Evolutionary conservation across 2,888 invertebrate species (phyloP).

Genomic region (Drosophila melanocephala): DNA sequence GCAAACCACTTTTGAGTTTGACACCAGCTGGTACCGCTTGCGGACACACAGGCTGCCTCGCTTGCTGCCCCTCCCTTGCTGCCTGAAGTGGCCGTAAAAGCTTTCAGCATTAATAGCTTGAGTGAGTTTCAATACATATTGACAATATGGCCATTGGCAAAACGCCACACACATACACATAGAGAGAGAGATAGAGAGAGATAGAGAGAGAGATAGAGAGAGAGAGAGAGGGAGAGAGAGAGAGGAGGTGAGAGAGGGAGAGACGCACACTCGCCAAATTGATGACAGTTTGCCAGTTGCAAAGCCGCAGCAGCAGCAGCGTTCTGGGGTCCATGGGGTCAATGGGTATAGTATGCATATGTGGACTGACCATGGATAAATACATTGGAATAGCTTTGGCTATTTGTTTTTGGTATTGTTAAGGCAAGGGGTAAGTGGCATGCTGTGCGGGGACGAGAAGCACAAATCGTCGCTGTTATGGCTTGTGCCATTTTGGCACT

Average conservation of each 20-base stretch:
- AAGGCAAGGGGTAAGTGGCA: constrained; percentile 26
- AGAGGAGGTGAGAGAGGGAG: background rate
- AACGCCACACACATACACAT: constrained; percentile 52
- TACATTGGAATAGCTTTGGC: constrained; percentile 79
- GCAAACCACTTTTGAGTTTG: constrained; percentile 83
- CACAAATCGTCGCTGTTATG: constrained; percentile 69
- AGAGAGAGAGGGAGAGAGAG: background rate
- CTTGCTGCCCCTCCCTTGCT: constrained; percentile 21
- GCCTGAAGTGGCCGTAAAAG: constrained; percentile 81
- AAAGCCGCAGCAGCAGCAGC: constrained; percentile 68
- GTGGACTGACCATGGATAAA: constrained; percentile 71
- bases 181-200: background rate
- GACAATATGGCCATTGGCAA: constrained; percentile 82
- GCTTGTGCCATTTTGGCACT: constrained; percentile 80
- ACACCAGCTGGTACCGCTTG: constrained; percentile 82
- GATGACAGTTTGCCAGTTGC: constrained; percentile 81
- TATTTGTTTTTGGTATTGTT: constrained; percentile 72
- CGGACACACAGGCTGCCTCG: constrained; percentile 51
- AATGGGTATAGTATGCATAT: constrained; percentile 63
- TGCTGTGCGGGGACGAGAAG: background rate
- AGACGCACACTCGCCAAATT: constrained; percentile 69
- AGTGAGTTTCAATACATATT: constrained; percentile 81
- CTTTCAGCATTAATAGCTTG: constrained; percentile 81
- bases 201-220: background rate
- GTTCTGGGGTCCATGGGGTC: constrained; percentile 43